Base-by-base conservation (phyloP, 2,888 invertebrate species). In the Lottia gigantea region DNA sequence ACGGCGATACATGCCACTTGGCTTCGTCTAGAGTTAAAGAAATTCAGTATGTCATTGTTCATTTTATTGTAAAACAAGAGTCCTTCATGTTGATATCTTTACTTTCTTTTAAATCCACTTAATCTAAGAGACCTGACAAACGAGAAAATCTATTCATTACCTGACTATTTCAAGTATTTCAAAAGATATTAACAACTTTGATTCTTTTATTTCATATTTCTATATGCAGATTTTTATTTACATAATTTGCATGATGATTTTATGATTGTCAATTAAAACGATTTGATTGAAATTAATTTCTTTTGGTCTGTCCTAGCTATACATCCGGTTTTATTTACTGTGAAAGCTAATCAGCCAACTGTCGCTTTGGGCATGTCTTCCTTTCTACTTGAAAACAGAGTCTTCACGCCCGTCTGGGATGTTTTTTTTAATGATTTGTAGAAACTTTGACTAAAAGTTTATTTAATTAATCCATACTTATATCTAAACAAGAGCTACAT, bases 161-260 rank as follows among this genome's bases (percentile, higher is more conserved):
- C 55, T 55, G 55, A 55, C 19, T 40, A 16, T 55, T 23, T 55
- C 19, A 55, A 55, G 55, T 23, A 55, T 23, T 55, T 55, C 14
- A 55, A 23, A 11, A 23, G 55, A 55, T 55, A 55, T 55, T 55
- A 55, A 55, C 19, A 55, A 14, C 55, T 23, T 19, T 14, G 12
- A 19, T 19, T 55, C 55, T 14, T 19, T 55, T 55, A 55, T 55
- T 55, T 55, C 55, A 23, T 23, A 55, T 55, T 23, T 55, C 55
- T 14, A 55, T 55, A 55, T 55, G 55, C 23, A 55, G 55, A 55
- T 55, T 55, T 11, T 23, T 55, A 23, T 55, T 55, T 19, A 55
- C 55, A 23, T 23, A 55, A 55, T 55, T 55, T 55, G 23, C 55
- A 55, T 55, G 55, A 55, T 55, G 55, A 55, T 23, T 55, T 55